Evolutionary conservation across 2,113 vertebrate genomes (phyloP).

Genomic region (Alces alces): DNA sequence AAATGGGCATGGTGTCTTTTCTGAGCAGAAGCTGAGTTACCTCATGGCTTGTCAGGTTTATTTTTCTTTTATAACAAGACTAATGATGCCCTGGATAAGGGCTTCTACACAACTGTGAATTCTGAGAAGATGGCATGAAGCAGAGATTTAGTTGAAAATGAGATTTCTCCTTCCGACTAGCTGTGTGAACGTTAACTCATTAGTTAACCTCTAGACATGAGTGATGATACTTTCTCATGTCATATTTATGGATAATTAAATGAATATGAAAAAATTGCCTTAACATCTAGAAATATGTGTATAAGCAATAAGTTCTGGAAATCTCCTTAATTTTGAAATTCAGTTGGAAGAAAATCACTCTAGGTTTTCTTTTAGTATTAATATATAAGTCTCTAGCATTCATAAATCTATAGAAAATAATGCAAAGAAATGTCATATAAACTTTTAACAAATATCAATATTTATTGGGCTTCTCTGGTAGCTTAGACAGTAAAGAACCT

Average conservation of each 20-base stretch:
- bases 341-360: background rate
- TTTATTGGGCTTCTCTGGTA: background rate
- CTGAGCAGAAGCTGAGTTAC: background rate
- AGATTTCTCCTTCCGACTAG: background rate
- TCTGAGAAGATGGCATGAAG: background rate
- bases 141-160: background rate
- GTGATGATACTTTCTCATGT: background rate
- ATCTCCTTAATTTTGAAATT: background rate
- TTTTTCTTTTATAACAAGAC: background rate
- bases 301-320: background rate
- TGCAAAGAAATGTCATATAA: background rate
- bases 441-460: background rate
- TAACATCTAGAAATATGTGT: background rate
- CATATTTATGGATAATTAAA: background rate
- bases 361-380: background rate
- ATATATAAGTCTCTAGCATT: background rate
- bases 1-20: background rate
- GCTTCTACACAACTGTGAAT: background rate
- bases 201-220: background rate
- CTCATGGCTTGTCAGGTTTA: background rate
- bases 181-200: background rate
- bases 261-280: background rate
- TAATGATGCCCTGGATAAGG: background rate
- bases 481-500: background rate
- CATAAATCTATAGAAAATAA: background rate